phyloP scores from a whole-genome alignment of 2,888 invertebrate genomes.

The Branchinecta sandiegonensis region DNA sequence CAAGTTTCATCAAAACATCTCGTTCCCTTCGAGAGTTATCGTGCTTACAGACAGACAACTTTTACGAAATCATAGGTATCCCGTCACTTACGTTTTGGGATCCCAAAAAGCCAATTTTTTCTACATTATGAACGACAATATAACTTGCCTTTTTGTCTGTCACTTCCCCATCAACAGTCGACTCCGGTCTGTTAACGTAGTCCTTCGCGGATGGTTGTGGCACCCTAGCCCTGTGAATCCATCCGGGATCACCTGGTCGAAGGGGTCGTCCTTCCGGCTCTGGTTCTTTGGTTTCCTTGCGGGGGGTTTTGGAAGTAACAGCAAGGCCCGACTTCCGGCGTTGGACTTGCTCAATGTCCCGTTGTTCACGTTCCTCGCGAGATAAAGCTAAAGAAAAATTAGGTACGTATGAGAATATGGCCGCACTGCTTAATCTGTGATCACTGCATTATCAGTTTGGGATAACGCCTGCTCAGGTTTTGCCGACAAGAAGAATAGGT shows the following conservation, averaged over 20 bases:
- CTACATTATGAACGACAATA: slow-evolving; percentile 14
- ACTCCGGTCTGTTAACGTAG: slow-evolving; percentile 85
- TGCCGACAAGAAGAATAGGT: too few species aligned
- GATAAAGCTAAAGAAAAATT: slow-evolving; percentile 48
- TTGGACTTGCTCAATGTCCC: slow-evolving; percentile 76
- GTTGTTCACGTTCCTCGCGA: slow-evolving; percentile 81
- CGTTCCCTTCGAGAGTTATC: too few species aligned
- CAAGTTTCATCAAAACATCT: too few species aligned
- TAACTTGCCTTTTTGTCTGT: slow-evolving; percentile 25
- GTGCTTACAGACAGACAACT: too few species aligned
- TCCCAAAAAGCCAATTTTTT: too few species aligned
- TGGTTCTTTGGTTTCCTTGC: slow-evolving; percentile 47
- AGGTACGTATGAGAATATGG: too few species aligned
- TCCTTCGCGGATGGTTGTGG: slow-evolving; percentile 90
- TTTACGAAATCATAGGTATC: too few species aligned
- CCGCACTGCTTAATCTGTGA: too few species aligned
- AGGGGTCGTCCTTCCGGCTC: slow-evolving; percentile 43
- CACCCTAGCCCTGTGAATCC: slow-evolving; percentile 85
- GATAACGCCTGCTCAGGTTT: too few species aligned
- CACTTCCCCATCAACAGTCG: slow-evolving; percentile 73
- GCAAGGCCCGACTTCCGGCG: slow-evolving; percentile 34
- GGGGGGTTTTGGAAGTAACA: slow-evolving; percentile 35
- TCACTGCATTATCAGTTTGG: too few species aligned
- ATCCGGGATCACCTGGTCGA: slow-evolving; percentile 87
- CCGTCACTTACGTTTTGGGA: too few species aligned